phyloP scores from a whole-genome alignment of 2,113 vertebrate genomes.

The Castor canadensis region DNA sequence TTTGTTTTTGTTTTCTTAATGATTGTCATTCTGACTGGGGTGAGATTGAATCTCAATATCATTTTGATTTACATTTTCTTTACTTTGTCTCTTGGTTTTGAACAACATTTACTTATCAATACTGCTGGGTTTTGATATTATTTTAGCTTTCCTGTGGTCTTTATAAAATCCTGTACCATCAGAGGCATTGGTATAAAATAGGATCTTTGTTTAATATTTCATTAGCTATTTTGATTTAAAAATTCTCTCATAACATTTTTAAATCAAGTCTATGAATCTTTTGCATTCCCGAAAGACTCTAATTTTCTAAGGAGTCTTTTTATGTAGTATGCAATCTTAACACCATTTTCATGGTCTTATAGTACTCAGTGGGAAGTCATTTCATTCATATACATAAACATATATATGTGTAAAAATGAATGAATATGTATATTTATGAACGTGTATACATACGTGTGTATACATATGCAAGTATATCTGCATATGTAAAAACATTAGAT shows the following conservation, averaged over 20 bases:
- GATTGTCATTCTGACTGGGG: too few relatives aligned
- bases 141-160: background rate
- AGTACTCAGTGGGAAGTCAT: background rate
- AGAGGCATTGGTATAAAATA: background rate
- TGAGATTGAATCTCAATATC: too few relatives aligned
- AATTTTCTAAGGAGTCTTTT: background rate
- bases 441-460: background rate
- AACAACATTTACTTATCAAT: background rate
- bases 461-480: background rate
- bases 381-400: background rate
- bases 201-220: constrained; percentile 31
- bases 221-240: constrained; percentile 27
- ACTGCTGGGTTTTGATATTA: background rate
- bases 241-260: background rate
- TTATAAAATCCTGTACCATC: background rate
- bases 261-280: background rate
- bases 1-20: too few relatives aligned
- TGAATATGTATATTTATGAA: background rate
- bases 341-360: background rate
- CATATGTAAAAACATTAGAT: background rate
- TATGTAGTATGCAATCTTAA: background rate
- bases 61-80: too few relatives aligned
- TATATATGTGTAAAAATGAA: background rate
- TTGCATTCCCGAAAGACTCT: background rate
- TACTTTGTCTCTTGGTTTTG: background rate